Evolutionary conservation across 2,113 vertebrate species (phyloP).

Genomic region (Sprattus sprattus): DNA sequence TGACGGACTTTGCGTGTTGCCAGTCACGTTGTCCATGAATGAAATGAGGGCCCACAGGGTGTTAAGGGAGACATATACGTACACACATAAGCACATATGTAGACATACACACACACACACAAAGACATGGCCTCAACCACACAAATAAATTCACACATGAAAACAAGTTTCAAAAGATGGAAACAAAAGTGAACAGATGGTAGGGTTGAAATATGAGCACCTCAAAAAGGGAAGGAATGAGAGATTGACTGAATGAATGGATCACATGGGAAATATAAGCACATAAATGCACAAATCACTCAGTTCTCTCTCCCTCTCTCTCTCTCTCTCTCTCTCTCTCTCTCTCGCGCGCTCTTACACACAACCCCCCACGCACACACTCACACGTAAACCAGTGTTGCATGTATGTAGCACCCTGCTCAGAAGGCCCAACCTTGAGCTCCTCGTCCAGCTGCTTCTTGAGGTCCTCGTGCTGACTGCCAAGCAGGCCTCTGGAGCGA

Average conservation of each 20-base stretch:
- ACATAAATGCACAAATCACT: too few relatives aligned
- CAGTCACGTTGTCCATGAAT: too few relatives aligned
- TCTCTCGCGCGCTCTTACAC: neutral
- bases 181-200: too few relatives aligned
- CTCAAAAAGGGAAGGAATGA: too few relatives aligned
- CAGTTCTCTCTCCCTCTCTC: too few relatives aligned
- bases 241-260: too few relatives aligned
- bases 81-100: neutral
- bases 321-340: too few relatives aligned
- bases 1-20: too few relatives aligned
- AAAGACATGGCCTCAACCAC: neutral
- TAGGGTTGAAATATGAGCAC: too few relatives aligned
- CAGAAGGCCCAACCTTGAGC: slow-evolving; percentile 65
- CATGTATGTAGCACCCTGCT: neutral
- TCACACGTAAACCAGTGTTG: neutral
- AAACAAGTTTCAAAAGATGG: too few relatives aligned
- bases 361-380: neutral
- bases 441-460: slow-evolving; percentile 78
- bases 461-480: slow-evolving; percentile 70
- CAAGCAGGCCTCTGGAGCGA: slow-evolving; percentile 65
- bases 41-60: too few relatives aligned
- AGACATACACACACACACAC: neutral
- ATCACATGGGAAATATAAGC: too few relatives aligned
- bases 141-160: neutral
- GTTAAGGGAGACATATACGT: neutral